Evolutionary conservation across 2,888 invertebrate species (phyloP).

Genomic region (Zelleria hepariella): DNA sequence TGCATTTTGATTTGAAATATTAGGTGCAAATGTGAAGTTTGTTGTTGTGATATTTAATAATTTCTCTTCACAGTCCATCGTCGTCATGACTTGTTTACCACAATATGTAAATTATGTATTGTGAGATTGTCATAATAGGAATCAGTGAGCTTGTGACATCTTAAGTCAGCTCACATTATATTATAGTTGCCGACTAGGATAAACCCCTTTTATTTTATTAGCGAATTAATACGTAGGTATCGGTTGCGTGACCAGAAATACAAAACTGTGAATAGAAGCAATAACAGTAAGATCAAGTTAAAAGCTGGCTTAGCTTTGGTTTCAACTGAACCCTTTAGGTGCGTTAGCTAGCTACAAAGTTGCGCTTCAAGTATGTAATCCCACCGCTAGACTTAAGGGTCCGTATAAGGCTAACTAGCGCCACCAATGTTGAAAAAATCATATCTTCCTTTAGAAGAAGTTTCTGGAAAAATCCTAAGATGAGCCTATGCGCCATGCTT

Average conservation of each 20-base stretch:
- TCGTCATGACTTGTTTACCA: no score
- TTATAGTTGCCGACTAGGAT: neutral
- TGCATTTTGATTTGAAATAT: neutral
- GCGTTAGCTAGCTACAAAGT: neutral
- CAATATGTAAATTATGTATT: neutral
- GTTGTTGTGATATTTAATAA: neutral
- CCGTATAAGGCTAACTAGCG: no score
- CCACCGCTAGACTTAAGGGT: neutral
- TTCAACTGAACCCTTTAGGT: neutral
- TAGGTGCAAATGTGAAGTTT: neutral
- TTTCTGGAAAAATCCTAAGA: no score
- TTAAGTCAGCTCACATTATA: neutral
- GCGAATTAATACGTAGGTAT: neutral
- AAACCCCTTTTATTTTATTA: neutral
- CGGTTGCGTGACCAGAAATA: neutral
- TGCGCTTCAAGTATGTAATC: neutral
- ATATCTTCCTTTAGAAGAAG: no score
- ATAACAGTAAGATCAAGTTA: no score
- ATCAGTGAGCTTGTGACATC: neutral
- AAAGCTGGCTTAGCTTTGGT: no score
- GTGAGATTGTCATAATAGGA: neutral
- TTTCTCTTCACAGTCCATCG: neutral
- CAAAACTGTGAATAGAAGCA: neutral
- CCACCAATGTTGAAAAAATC: no score
- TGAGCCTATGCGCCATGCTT: no score